These are phyloP conservation scores for Parazoanthus darwini DNA, from an alignment of 92 coral and sea anemone genomes.

Conservation along the genomic window DNA sequence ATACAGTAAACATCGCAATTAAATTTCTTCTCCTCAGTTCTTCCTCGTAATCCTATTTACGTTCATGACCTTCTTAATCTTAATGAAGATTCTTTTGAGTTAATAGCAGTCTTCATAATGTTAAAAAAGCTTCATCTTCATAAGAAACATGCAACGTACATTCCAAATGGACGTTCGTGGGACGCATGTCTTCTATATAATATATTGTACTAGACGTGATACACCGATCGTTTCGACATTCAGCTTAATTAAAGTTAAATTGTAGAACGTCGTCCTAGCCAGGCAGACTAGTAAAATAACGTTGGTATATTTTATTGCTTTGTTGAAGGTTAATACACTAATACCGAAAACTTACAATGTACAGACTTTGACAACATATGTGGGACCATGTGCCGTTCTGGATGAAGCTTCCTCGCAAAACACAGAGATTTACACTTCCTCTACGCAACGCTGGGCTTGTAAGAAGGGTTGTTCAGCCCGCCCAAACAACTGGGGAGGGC, in stretches of 20 bases:
- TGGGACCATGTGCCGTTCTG: not conserved
- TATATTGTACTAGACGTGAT: too few relatives aligned
- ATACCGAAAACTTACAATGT: not conserved
- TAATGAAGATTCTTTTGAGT: too few relatives aligned
- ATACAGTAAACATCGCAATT: conserved; percentile 13
- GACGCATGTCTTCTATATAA: too few relatives aligned
- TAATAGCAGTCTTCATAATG: too few relatives aligned
- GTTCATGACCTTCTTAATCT: too few relatives aligned
- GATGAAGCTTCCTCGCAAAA: not conserved
- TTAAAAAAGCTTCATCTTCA: not conserved
- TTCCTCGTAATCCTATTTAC: too few relatives aligned
- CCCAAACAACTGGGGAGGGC: conserved; percentile 33
- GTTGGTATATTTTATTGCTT: not conserved
- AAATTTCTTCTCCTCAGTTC: too few relatives aligned
- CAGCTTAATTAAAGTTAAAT: not conserved
- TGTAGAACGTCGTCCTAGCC: not conserved
- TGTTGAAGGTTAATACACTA: not conserved
- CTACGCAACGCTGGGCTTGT: conserved; percentile 4
- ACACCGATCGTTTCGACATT: not conserved
- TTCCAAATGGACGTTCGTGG: not conserved
- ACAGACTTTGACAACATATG: not conserved
- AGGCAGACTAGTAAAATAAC: not conserved
- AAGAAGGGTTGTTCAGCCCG: not conserved
- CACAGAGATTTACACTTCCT: not conserved
- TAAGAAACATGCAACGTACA: not conserved